Percentiles rank a stretch among this genome's conserved stretches.
Conservation (phyloP, 2,113 vertebrate genomes). For the Mixornis gularis region DNA sequence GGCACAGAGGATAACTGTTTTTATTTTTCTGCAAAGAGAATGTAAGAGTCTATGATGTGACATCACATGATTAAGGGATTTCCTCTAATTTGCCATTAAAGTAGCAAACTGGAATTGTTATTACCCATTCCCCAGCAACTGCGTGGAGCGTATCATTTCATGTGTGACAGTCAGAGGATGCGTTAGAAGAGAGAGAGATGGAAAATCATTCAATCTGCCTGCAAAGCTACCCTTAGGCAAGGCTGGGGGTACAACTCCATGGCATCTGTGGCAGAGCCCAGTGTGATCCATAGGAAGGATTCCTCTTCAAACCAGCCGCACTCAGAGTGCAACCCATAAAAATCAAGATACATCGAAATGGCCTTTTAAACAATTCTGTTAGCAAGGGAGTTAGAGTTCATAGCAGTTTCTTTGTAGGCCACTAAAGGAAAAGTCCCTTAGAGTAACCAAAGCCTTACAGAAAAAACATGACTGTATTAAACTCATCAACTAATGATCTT, state of each 20-base stretch:
- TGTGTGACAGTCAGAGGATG: accelerated
- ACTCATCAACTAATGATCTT: not conserved
- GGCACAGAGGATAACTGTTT: not conserved
- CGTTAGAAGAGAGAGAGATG: not conserved
- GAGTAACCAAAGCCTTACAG: not conserved
- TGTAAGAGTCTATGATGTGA: not conserved
- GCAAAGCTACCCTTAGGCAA: not conserved
- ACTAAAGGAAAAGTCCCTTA: not conserved
- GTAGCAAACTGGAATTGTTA: accelerated
- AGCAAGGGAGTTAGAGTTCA: not conserved
- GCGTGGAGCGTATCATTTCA: not conserved
- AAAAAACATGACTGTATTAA: not conserved
- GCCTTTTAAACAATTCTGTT: not conserved
- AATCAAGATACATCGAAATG: not conserved
- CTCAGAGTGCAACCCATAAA: accelerated
- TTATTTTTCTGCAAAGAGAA: not conserved
- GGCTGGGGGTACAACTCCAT: not conserved
- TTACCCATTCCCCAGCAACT: not conserved
- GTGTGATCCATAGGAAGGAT: not conserved
- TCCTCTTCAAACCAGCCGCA: not conserved
- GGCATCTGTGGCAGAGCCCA: not conserved
- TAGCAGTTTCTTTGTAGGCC: not conserved
- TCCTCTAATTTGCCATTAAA: not conserved
- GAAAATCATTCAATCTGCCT: not conserved
- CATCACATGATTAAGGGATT: not conserved